Conservation (phyloP, 2,113 vertebrate species). For the Indicator maculatus region DNA sequence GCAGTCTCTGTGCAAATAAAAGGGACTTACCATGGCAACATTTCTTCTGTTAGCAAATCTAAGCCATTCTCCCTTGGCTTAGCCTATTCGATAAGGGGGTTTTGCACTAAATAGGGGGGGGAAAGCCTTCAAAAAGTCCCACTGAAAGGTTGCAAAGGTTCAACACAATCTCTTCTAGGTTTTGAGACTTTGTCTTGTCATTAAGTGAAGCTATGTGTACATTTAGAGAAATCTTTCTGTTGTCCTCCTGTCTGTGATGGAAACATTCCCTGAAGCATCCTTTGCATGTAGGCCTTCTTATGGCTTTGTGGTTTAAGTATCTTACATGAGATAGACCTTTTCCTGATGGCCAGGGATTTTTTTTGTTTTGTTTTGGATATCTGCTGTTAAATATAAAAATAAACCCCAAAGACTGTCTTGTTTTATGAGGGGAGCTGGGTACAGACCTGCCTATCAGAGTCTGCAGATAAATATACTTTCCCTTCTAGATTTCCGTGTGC, state of each 20-base stretch:
- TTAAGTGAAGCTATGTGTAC: not conserved
- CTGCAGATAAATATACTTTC: not conserved
- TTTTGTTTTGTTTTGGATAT: not conserved
- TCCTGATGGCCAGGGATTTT: not conserved
- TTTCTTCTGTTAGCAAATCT: not conserved
- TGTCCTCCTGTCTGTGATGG: not conserved
- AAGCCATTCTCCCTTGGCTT: not conserved
- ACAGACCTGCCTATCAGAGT: not conserved
- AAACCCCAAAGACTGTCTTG: not conserved
- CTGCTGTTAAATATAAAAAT: not conserved
- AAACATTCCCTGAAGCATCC: not conserved
- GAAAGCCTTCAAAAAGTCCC: not conserved
- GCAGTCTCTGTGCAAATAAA: not conserved
- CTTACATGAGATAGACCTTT: not conserved
- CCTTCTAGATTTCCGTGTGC: not conserved
- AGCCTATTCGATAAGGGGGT: not conserved
- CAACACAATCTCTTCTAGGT: not conserved
- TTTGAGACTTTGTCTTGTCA: not conserved
- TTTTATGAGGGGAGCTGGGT: not conserved
- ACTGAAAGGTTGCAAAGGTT: not conserved
- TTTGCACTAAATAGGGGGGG: not conserved
- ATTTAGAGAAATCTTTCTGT: not conserved
- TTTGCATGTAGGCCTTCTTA: not conserved
- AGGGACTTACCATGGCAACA: constrained; percentile 25
- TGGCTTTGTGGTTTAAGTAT: not conserved